phyloP scores from a whole-genome alignment of 1,140 invertebrate genomes.

The Dryas iulia region DNA sequence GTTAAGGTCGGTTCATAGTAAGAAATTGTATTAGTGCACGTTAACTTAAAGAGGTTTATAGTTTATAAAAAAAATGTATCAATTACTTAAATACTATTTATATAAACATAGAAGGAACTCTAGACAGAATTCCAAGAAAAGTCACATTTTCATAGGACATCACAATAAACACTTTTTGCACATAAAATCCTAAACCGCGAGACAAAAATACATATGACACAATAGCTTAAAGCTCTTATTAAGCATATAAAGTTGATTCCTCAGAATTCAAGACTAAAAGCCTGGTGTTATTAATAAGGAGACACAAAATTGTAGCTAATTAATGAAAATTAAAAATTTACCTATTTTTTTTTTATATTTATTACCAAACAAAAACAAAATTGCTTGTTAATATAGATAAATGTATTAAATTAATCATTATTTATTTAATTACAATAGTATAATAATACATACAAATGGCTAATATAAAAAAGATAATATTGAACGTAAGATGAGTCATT shows the following conservation, averaged over 20 bases:
- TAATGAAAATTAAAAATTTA: no score
- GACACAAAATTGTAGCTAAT: no score
- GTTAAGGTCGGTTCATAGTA: no score
- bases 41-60: no score
- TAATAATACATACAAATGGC: not conserved
- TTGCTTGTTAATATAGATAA: no score
- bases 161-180: not conserved
- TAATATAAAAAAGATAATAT: not conserved
- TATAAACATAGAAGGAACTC: no score
- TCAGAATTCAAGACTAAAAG: slow-evolving; percentile 4
- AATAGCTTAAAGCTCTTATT: slow-evolving; percentile 24
- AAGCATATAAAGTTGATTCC: slow-evolving; percentile 15
- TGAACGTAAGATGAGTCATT: not conserved
- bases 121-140: no score
- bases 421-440: no score
- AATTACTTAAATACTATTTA: not conserved
- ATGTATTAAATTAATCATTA: not conserved
- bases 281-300: no score
- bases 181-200: not conserved
- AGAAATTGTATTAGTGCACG: no score
- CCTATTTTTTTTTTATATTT: no score
- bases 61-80: no score
- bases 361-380: not conserved
- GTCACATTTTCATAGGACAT: not conserved
- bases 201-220: slow-evolving; percentile 17